These are phyloP conservation scores for Otolemur crassicaudatus DNA, from an alignment of 2,797 vertebrate genomes.

Conservation along the genomic window DNA sequence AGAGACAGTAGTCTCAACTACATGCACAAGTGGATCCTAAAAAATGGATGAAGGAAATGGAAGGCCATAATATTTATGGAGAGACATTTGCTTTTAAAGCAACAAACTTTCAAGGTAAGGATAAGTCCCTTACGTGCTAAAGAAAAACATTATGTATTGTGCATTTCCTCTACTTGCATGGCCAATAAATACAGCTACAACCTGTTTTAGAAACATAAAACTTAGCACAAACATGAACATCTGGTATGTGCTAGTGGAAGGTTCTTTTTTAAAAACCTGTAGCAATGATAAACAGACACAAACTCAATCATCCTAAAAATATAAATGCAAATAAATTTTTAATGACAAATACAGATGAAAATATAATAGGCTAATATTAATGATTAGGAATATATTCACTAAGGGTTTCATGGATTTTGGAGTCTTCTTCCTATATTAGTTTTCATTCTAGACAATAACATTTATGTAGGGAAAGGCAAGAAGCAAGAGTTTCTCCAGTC, in stretches of 20 bases:
- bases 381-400: constrained; percentile 75
- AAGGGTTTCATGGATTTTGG: constrained; percentile 73
- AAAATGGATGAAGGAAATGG: constrained; percentile 81
- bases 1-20: constrained; percentile 83
- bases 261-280: constrained; percentile 30
- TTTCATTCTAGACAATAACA: constrained; percentile 73
- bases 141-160: constrained; percentile 70
- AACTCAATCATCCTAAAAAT: constrained; percentile 55
- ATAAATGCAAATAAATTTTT: constrained; percentile 74
- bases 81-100: constrained; percentile 79
- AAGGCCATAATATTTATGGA: constrained; percentile 83
- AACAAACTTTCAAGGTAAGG: constrained; percentile 70
- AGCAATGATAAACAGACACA: constrained; percentile 61
- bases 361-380: constrained; percentile 70
- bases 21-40: constrained; percentile 85
- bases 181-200: constrained; percentile 75
- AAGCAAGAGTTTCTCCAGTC: constrained; percentile 72
- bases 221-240: constrained; percentile 54
- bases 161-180: constrained; percentile 75
- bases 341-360: constrained; percentile 74
- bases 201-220: constrained; percentile 54
- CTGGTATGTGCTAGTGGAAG: constrained; percentile 52
- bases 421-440: constrained; percentile 72
- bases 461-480: constrained; percentile 73
- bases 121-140: constrained; percentile 70